phyloP scores from a whole-genome alignment of 1,140 invertebrate genomes.

The Carcinoscorpius rotundicauda region DNA sequence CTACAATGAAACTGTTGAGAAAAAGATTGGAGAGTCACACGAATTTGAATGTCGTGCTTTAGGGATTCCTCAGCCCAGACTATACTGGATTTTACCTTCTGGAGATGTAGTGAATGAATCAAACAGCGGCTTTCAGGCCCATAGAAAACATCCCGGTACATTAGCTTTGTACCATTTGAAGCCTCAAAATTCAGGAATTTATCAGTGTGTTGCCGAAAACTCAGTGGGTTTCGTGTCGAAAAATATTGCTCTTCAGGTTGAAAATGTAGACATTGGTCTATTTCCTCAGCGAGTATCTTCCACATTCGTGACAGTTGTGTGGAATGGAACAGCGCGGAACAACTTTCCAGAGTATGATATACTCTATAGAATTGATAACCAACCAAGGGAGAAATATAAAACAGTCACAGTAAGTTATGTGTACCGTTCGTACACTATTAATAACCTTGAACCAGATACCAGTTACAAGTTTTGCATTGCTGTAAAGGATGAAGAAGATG shows the following conservation, averaged over 20 bases:
- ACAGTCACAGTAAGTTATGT: conserved; percentile 23
- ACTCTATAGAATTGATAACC: conserved; percentile 25
- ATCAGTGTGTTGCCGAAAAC: conserved; percentile 29
- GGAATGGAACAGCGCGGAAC: conserved; percentile 35
- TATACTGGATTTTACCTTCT: conserved; percentile 36
- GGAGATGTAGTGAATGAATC: conserved; percentile 29
- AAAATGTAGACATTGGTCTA: conserved; percentile 34
- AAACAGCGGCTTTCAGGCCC: conserved; percentile 25
- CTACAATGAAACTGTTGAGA: conserved; percentile 27
- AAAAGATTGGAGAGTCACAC: conserved; percentile 34
- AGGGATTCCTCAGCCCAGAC: conserved; percentile 32
- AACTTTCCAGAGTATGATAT: conserved; percentile 34
- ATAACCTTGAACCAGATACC: conserved; percentile 32
- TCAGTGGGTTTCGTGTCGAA: conserved; percentile 15
- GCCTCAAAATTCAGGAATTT: conserved; percentile 25
- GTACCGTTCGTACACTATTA: conserved; percentile 34
- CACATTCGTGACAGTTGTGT: conserved; percentile 36
- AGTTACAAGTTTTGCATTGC: conserved; percentile 38
- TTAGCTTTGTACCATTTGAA: conserved; percentile 31
- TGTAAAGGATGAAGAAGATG: conserved; percentile 29
- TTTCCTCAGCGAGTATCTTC: conserved; percentile 29
- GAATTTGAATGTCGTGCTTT: conserved; percentile 36
- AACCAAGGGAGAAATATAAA: conserved; percentile 11
- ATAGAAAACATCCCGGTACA: conserved; percentile 28
- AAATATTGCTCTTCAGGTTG: conserved; percentile 27